phyloP scores from a whole-genome alignment of 2,888 invertebrate species.

The Abrostola triplasia region DNA sequence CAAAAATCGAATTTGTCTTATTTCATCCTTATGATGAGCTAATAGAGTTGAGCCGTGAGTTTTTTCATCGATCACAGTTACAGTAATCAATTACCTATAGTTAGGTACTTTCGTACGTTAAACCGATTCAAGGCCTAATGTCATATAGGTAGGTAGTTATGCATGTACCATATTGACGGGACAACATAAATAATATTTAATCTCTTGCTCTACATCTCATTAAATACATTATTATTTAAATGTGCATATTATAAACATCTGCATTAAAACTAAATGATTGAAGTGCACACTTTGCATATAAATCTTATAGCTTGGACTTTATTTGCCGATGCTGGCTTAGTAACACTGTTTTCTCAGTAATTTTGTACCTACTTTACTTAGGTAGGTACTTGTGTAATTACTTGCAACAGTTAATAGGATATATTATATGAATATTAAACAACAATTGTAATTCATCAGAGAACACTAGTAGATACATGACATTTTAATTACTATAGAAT shows the following conservation, averaged over 20 bases:
- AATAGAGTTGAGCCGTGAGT: no score
- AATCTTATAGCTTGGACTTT: neutral
- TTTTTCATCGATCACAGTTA: no score
- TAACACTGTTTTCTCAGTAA: no score
- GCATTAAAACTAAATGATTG: neutral
- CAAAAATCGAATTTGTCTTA: no score
- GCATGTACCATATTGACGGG: neutral
- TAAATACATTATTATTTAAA: conserved; percentile 3
- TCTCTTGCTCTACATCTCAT: conserved; percentile 2
- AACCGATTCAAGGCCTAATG: neutral
- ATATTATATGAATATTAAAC: conserved; percentile 5
- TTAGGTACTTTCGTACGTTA: neutral
- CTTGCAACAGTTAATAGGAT: neutral
- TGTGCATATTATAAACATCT: neutral
- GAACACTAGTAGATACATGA: conserved; percentile 10
- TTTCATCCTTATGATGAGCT: no score
- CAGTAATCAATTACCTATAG: neutral
- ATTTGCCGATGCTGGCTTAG: neutral
- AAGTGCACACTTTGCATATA: neutral
- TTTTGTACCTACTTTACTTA: no score
- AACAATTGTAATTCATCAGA: conserved; percentile 7
- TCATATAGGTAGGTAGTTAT: neutral
- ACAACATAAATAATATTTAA: conserved; percentile 1
- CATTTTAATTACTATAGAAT: conserved; percentile 30
- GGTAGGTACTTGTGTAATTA: no score